A percentile compares a stretch with the other conserved stretches of the same genome.
Conservation (phyloP, 2,797 vertebrate species). For the Cryptoblepharus egeriae region DNA sequence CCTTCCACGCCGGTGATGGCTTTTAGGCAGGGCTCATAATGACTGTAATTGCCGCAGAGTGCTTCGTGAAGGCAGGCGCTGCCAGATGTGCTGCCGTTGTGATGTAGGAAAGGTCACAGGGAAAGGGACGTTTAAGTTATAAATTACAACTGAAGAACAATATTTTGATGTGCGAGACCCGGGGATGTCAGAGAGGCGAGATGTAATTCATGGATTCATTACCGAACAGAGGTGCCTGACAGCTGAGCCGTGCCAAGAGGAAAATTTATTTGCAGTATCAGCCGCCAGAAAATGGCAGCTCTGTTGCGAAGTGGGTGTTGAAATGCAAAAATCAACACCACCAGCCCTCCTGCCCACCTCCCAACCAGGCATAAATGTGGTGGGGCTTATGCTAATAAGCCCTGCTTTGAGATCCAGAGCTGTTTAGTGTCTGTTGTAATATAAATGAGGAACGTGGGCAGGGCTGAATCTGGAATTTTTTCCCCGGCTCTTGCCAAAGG, state of each 20-base stretch:
- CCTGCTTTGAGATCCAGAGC: conserved; percentile 28
- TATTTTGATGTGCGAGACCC: conserved; percentile 82
- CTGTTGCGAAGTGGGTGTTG: conserved; percentile 58
- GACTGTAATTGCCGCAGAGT: conserved; percentile 71
- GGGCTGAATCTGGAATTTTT: conserved; percentile 14
- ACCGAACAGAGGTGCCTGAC: conserved; percentile 78
- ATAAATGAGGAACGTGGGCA: conserved; percentile 34
- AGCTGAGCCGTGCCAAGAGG: conserved; percentile 81
- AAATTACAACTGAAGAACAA: conserved; percentile 85
- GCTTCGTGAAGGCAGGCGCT: conserved; percentile 65
- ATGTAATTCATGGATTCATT: conserved; percentile 86
- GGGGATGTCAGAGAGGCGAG: conserved; percentile 78
- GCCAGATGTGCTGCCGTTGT: conserved; percentile 72
- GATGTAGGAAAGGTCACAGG: conserved; percentile 77
- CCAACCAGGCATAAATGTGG: conserved; percentile 45
- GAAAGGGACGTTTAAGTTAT: conserved; percentile 81
- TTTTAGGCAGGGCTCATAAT: conserved; percentile 58
- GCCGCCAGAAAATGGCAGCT: conserved; percentile 75
- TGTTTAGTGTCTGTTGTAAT: conserved; percentile 39
- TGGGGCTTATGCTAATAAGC: conserved; percentile 63
- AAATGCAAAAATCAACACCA: conserved; percentile 17
- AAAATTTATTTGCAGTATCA: conserved; percentile 79
- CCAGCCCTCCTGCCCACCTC: not conserved
- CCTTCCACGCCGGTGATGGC: conserved; percentile 51
- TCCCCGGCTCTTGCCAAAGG: conserved; percentile 32